Evolutionary conservation across 2,888 invertebrate genomes (phyloP).

Genomic region (Xanthostigma xanthostigma): DNA sequence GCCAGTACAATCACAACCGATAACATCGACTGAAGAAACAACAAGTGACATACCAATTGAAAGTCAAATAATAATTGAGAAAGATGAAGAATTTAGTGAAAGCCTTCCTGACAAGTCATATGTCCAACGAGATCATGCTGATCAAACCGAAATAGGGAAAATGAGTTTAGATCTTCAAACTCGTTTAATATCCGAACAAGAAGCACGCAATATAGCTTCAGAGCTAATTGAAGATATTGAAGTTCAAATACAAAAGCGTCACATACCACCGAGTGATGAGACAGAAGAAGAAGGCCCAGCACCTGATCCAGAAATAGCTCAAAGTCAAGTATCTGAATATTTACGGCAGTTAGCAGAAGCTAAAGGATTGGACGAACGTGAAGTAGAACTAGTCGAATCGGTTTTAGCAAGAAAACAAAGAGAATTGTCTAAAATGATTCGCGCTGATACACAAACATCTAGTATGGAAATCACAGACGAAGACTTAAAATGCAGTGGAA

Average conservation of each 20-base stretch:
- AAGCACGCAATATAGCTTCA: slow-evolving; percentile 33
- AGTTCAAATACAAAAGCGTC: slow-evolving; percentile 31
- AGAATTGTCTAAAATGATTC: slow-evolving; percentile 26
- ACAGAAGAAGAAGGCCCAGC: slow-evolving; percentile 7
- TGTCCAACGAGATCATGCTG: slow-evolving; percentile 26
- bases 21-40: slow-evolving; percentile 23
- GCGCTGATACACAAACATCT: slow-evolving; percentile 33
- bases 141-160: slow-evolving; percentile 27
- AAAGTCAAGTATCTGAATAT: slow-evolving; percentile 28
- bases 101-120: slow-evolving; percentile 23
- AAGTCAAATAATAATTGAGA: slow-evolving; percentile 21
- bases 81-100: slow-evolving; percentile 25
- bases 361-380: slow-evolving; percentile 30
- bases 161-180: slow-evolving; percentile 21
- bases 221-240: slow-evolving; percentile 37
- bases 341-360: slow-evolving; percentile 28
- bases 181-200: slow-evolving; percentile 27
- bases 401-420: slow-evolving; percentile 31
- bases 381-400: slow-evolving; percentile 33
- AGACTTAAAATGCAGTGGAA: slow-evolving; percentile 54
- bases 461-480: slow-evolving; percentile 45
- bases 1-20: slow-evolving; percentile 27
- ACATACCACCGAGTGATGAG: slow-evolving; percentile 13
- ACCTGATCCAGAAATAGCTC: slow-evolving; percentile 19
- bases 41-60: slow-evolving; percentile 22